Percentiles rank a stretch among this genome's conserved stretches.
These are phyloP conservation scores for Scalopus aquaticus DNA, from an alignment of 2,113 vertebrate genomes.

Conservation along the genomic window DNA sequence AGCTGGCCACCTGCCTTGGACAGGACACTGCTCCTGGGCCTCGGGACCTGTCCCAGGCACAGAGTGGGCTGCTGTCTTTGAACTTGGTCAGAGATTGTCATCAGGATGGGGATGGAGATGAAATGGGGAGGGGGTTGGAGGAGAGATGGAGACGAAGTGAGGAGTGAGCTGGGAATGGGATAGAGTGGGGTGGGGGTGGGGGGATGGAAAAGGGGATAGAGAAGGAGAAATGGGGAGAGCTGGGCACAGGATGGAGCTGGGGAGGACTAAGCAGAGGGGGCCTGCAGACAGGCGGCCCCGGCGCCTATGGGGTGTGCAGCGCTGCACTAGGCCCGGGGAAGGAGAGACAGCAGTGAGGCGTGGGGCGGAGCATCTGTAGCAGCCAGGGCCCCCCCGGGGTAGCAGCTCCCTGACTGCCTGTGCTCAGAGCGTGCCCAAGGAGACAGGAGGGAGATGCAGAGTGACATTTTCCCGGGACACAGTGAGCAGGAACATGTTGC, in stretches of 20 bases:
- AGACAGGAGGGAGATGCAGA: not conserved
- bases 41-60: accelerated
- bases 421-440: not conserved
- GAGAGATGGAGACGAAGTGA: no score
- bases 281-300: not conserved
- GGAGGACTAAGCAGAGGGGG: not conserved
- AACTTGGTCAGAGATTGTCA: not conserved
- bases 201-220: not conserved
- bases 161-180: no score
- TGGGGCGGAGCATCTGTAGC: accelerated
- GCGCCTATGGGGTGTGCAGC: not conserved
- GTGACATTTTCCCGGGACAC: not conserved
- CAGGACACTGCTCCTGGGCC: not conserved
- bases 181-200: accelerated
- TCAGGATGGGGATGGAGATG: not conserved
- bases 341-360: accelerated
- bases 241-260: accelerated
- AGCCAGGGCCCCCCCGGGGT: not conserved
- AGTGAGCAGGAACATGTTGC: accelerated
- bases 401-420: not conserved
- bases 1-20: no score
- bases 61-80: not conserved
- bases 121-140: no score
- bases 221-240: accelerated
- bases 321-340: no score